Base-by-base conservation (phyloP, 2,797 vertebrate species). In the Notamacropus eugenii region DNA sequence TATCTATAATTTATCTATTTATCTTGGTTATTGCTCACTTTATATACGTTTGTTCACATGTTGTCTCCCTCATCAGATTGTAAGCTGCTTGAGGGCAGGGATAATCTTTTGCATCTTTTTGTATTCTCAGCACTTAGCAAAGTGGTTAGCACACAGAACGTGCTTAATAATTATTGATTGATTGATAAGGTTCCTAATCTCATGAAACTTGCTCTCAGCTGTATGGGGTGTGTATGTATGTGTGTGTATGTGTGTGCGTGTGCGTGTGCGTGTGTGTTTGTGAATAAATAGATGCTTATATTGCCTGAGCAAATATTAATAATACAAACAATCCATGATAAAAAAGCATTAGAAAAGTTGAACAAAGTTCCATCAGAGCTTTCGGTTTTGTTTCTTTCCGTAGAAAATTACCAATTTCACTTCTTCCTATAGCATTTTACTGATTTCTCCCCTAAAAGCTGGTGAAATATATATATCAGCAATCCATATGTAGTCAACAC, bases 341-440 rank as follows among this genome's bases (percentile, higher is more conserved):
- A 50, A 82, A 87, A 87, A 87, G 74, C 9, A 11, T 87, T 87
- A 10, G 24, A 50, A 87, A 87, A 87, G 40, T 87, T 50, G 3
- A 11, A 50, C 40, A 50, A 87, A 87, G 24, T 46, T 0, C n/a
- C 40, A 24, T 82, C 10, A 27, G n/a, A 87, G 93, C 55, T 82
- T 92, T 82, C 31, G 57, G 57, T 62, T 54, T 95, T 55, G 96
- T 94, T 55, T 11, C 16, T 6, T 58, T 95, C 90, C 97, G 93
- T 0, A 31, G 55, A 95, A 96, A 97, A 97, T 95, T 91, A 92
- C 67, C 90, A 95, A 96, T 91, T 92, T 92, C 55, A 54, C 40
- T 97, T 96, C 96, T 96, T 96, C 92, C 95, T 67, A 90, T 54
- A 92, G 56, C 14, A 1, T 93, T 93, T 93, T 91, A 62, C 82